These are phyloP conservation scores for Pseudotriccus pelzelni DNA, from an alignment of 2,797 vertebrate species.

Conservation along the genomic window DNA sequence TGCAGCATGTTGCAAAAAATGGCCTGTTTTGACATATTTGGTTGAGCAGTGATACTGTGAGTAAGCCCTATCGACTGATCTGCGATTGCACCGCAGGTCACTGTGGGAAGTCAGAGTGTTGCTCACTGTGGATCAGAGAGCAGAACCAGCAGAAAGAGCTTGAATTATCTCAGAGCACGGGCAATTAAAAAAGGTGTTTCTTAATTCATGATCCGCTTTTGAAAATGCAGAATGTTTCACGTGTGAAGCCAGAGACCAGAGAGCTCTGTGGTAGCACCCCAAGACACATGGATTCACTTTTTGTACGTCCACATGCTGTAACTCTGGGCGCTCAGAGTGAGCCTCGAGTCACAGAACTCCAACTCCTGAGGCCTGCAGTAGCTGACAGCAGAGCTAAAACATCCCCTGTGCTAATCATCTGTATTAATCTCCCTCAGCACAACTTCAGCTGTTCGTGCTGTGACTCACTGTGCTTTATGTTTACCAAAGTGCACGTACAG, in stretches of 20 bases:
- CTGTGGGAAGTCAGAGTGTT: not conserved
- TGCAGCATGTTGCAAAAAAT: not conserved
- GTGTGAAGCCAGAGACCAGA: not conserved
- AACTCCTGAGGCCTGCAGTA: not conserved
- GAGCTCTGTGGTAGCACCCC: not conserved
- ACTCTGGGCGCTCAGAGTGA: not conserved
- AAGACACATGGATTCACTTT: fast-evolving
- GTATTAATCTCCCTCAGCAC: not conserved
- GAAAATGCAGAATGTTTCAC: fast-evolving
- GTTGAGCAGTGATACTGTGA: not conserved
- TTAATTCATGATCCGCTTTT: not conserved
- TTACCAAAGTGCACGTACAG: slow-evolving; percentile 43
- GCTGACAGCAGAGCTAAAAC: not conserved
- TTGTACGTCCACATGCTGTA: fast-evolving
- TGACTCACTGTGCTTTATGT: slow-evolving; percentile 63
- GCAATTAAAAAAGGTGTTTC: not conserved
- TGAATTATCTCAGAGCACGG: not conserved
- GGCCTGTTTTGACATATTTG: not conserved
- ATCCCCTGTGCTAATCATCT: not conserved
- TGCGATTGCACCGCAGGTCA: not conserved
- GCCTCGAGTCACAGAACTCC: not conserved
- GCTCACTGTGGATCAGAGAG: not conserved
- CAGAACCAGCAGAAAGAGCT: not conserved
- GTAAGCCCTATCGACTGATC: not conserved
- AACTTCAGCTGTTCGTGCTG: not conserved